These are phyloP conservation scores for Psammodynastes pulverulentus DNA, from an alignment of 2,113 vertebrate species.

Conservation along the genomic window DNA sequence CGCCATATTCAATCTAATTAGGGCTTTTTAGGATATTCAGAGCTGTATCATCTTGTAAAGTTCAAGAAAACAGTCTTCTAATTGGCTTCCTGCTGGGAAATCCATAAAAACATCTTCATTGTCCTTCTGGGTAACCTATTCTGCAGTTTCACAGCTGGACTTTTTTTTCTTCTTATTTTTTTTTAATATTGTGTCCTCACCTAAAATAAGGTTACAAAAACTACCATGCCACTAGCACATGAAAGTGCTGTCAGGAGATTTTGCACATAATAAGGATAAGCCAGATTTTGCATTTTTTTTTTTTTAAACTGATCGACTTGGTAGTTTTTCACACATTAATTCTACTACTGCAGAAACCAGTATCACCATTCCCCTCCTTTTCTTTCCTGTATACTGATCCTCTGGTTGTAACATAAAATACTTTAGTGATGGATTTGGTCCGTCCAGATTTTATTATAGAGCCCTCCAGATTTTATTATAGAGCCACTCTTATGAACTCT, in stretches of 20 bases:
- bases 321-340: background rate
- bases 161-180: background rate
- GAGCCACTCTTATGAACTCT: background rate
- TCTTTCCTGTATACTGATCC: background rate
- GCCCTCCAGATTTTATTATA: background rate
- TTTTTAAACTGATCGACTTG: background rate
- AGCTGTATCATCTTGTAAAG: conserved; percentile 11
- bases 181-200: background rate
- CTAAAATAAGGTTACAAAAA: background rate
- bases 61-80: conserved; percentile 65
- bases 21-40: conserved; percentile 62
- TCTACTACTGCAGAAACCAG: background rate
- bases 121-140: conserved; percentile 42
- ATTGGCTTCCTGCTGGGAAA: conserved; percentile 68
- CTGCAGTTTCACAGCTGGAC: conserved; percentile 43
- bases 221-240: background rate
- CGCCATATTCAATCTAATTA: conserved; percentile 65
- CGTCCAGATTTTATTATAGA: too few species aligned
- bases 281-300: background rate
- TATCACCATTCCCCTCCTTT: accelerated
- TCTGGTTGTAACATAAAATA: background rate
- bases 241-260: background rate
- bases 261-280: background rate
- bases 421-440: background rate
- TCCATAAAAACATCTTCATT: conserved; percentile 57